Conservation (phyloP, 30 jellyfish, hydroid and myxozoan genomes). For the Haliclystus octoradiatus region DNA sequence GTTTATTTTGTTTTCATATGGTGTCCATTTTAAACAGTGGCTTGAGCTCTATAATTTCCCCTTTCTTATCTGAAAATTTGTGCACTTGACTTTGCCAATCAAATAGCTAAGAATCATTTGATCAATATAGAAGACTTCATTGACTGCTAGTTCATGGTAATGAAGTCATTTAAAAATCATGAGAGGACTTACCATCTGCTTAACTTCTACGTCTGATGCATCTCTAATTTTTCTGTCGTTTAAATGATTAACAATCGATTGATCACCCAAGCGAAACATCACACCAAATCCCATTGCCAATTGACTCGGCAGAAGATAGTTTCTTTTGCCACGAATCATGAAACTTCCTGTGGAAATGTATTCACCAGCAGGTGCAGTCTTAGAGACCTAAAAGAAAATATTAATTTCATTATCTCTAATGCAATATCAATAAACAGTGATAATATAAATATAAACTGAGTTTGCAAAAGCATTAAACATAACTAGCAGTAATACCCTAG, state of each 20-base stretch:
- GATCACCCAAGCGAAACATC: constrained; percentile 75
- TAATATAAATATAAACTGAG: neutral
- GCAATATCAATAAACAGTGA: neutral
- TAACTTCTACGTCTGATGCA: constrained; percentile 6
- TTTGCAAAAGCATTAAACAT: neutral
- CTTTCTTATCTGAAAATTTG: too few relatives aligned
- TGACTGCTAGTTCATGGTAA: too few relatives aligned
- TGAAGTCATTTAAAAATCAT: too few relatives aligned
- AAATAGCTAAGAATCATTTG: too few relatives aligned
- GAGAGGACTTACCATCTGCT: neutral
- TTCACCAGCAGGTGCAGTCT: constrained; percentile 99
- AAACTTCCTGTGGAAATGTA: constrained; percentile 95
- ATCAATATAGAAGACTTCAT: too few relatives aligned
- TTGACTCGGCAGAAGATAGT: constrained; percentile 80
- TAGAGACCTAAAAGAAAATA: constrained; percentile 63
- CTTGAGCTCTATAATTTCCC: too few relatives aligned
- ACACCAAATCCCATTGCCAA: constrained; percentile 92
- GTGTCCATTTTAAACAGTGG: too few relatives aligned
- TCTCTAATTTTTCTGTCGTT: constrained; percentile 61
- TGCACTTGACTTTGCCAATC: too few relatives aligned
- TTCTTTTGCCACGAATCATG: constrained; percentile 96
- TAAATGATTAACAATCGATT: constrained; percentile 51
- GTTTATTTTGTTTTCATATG: too few relatives aligned
- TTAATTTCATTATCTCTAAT: neutral
- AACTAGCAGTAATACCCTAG: neutral